Evolutionary conservation across 2,113 vertebrate species (phyloP).

Genomic region (Theristicus caerulescens): DNA sequence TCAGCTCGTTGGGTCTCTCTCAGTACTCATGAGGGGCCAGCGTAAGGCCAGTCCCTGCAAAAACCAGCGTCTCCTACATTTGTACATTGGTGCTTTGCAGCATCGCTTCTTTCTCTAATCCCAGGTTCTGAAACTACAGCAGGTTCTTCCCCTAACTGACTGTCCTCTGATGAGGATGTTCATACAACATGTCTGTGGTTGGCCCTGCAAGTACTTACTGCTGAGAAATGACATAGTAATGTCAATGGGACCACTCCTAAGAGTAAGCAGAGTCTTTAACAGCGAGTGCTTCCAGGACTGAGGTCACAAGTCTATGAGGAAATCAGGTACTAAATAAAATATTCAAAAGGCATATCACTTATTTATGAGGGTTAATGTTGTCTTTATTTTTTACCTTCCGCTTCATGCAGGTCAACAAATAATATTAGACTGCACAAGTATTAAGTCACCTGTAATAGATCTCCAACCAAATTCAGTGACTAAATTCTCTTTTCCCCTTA

Average conservation of each 20-base stretch:
- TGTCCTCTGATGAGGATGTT: background rate
- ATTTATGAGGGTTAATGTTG: constrained; percentile 34
- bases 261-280: background rate
- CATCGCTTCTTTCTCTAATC: background rate
- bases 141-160: background rate
- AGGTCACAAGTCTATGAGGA: background rate
- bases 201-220: background rate
- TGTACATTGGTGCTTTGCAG: background rate
- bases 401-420: constrained; percentile 10
- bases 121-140: background rate
- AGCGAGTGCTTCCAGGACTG: background rate
- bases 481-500: constrained; percentile 41
- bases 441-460: constrained; percentile 3
- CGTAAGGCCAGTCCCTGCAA: background rate
- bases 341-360: constrained; percentile 13
- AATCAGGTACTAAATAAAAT: constrained; percentile 24
- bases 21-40: background rate
- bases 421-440: background rate
- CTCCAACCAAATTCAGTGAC: background rate
- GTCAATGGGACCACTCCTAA: background rate
- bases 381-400: background rate
- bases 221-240: background rate
- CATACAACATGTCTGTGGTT: background rate
- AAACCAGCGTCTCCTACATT: background rate
- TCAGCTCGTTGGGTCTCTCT: background rate